Evolutionary conservation across 2,113 vertebrate genomes (phyloP).

Genomic region (Lipophrys pholis): DNA sequence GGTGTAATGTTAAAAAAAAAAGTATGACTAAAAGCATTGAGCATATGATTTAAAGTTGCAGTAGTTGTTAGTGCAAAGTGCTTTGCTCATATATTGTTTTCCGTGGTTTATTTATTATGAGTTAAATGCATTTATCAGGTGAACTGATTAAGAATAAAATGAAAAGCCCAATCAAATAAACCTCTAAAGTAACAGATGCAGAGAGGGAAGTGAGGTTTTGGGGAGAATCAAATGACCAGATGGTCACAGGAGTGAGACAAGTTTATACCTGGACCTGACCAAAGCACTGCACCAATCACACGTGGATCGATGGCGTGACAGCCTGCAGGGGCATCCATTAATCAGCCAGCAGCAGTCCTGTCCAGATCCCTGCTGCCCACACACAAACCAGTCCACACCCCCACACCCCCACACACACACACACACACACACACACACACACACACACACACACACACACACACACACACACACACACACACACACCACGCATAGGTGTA

Average conservation of each 20-base stretch:
- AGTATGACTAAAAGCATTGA: no score
- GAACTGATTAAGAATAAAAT: no score
- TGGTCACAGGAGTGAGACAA: background rate
- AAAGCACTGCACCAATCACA: slow-evolving; percentile 27
- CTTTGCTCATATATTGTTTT: no score
- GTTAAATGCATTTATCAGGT: no score
- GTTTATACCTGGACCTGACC: background rate
- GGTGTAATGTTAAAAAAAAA: no score
- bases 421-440: slow-evolving; percentile 39
- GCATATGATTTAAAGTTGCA: no score
- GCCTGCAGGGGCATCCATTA: slow-evolving; percentile 42
- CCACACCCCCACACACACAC: slow-evolving; percentile 6
- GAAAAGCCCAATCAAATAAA: no score
- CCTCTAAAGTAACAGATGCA: no score
- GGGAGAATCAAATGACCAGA: background rate
- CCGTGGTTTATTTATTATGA: no score
- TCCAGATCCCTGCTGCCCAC: slow-evolving; percentile 21
- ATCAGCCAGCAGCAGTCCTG: slow-evolving; percentile 58
- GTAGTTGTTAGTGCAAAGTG: no score
- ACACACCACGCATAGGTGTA: slow-evolving; percentile 18
- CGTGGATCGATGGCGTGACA: slow-evolving; percentile 50
- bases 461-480: slow-evolving; percentile 39
- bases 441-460: slow-evolving; percentile 12
- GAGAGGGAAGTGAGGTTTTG: background rate
- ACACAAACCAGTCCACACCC: slow-evolving; percentile 4